These are phyloP conservation scores for Rhopalosiphum nymphaeae DNA, from an alignment of 2,888 invertebrate species.

Conservation along the genomic window DNA sequence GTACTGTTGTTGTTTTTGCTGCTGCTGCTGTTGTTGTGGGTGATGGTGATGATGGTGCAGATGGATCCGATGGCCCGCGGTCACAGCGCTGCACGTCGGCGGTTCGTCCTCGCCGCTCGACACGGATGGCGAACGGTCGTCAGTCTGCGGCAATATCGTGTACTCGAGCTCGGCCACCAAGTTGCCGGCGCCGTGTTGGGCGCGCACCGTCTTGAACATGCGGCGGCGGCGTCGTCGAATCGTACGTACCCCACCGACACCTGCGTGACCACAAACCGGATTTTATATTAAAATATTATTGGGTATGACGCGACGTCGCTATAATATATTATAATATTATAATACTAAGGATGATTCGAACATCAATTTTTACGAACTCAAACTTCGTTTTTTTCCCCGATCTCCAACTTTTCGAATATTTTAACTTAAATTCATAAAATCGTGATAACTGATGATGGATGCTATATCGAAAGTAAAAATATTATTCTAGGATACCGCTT, in stretches of 20 bases:
- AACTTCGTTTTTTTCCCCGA: too few species aligned
- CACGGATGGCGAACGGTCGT: conserved; percentile 71
- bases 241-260: background rate
- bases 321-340: too few species aligned
- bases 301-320: too few species aligned
- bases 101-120: conserved; percentile 47
- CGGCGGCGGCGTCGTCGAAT: background rate
- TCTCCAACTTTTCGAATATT: too few species aligned
- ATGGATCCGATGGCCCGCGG: background rate
- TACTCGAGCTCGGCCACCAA: conserved; percentile 56
- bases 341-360: too few species aligned
- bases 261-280: background rate
- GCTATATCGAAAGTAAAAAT: too few species aligned
- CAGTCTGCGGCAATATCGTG: conserved; percentile 80
- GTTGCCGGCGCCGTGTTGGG: conserved; percentile 55
- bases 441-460: too few species aligned
- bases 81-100: background rate
- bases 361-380: too few species aligned
- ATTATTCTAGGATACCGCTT: too few species aligned
- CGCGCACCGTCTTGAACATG: conserved; percentile 60
- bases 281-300: background rate
- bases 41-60: conserved; percentile 68
- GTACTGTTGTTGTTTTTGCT: conserved; percentile 67
- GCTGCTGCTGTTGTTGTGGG: conserved; percentile 66
- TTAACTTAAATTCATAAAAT: too few species aligned